A percentile compares a stretch with the other conserved stretches of the same genome.
phyloP scores from a whole-genome alignment of 1,140 invertebrate species.

The Temnothorax curvispinosus region DNA sequence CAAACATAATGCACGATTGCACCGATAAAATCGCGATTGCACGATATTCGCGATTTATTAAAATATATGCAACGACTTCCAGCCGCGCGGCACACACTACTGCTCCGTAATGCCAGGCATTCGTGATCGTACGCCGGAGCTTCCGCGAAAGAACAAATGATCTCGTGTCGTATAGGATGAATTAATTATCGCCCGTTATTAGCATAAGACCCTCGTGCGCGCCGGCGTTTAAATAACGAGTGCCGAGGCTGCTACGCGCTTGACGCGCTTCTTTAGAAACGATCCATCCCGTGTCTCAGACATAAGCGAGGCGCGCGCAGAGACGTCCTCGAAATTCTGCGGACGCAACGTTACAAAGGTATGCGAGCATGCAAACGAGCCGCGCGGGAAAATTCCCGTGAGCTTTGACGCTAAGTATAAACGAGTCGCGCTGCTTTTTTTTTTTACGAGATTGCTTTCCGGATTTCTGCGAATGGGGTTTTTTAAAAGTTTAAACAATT shows the following conservation, averaged over 20 bases:
- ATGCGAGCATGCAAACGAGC: constrained; percentile 22
- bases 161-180: constrained; percentile 8
- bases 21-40: constrained; percentile 16
- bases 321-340: constrained; percentile 14
- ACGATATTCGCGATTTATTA: constrained; percentile 13
- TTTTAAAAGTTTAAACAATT: background rate
- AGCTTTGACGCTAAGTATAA: constrained; percentile 49
- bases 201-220: constrained; percentile 41
- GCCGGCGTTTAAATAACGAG: constrained; percentile 42
- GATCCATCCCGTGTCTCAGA: background rate
- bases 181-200: constrained; percentile 49
- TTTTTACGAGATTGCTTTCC: constrained; percentile 15
- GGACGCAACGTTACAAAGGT: background rate
- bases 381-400: constrained; percentile 46
- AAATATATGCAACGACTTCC: constrained; percentile 35
- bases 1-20: background rate
- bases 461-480: constrained; percentile 7
- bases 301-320: background rate
- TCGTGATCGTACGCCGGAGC: background rate
- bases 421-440: constrained; percentile 35
- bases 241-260: background rate
- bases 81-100: background rate
- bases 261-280: background rate
- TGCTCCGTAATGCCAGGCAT: background rate
- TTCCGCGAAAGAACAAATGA: constrained; percentile 40